Conservation (phyloP, 2,113 vertebrate genomes). For the Andinoacara biseriatus region DNA sequence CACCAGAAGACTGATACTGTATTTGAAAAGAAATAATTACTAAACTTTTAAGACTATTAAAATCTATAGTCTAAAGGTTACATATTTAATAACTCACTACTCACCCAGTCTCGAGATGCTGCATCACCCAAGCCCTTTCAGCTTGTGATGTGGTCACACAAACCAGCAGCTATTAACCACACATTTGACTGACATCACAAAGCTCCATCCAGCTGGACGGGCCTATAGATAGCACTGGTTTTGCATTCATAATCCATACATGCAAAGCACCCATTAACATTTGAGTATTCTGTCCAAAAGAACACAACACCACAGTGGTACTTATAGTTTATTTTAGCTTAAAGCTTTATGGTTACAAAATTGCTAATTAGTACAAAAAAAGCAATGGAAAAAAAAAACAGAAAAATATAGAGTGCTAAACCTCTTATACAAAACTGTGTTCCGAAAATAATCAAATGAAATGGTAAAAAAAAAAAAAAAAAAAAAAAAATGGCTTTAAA, state of each 20-base stretch:
- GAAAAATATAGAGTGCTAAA: conserved; percentile 41
- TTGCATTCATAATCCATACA: conserved; percentile 26
- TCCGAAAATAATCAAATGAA: conserved; percentile 35
- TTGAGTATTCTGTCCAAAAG: neutral
- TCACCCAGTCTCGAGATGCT: neutral
- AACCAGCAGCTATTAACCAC: neutral
- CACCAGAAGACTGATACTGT: neutral
- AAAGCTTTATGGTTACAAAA: conserved; percentile 27
- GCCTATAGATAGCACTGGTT: neutral
- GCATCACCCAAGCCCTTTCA: neutral
- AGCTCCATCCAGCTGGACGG: neutral
- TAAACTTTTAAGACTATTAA: neutral
- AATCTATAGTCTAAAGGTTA: neutral
- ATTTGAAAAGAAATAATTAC: neutral
- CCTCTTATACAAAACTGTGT: conserved; percentile 55
- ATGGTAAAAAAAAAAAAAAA: neutral
- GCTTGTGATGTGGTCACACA: no score
- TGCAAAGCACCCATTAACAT: conserved; percentile 24
- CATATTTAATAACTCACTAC: neutral
- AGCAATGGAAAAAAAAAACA: neutral
- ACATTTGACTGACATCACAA: conserved; percentile 23
- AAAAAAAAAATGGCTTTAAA: conserved; percentile 36
- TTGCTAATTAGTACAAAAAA: conserved; percentile 52
- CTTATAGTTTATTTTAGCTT: conserved; percentile 46
- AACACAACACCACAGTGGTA: conserved; percentile 2